Evolutionary conservation across 2,113 vertebrate genomes (phyloP), one percentile per base, ranked within the genome.

Genomic region (Pitta sordida): DNA sequence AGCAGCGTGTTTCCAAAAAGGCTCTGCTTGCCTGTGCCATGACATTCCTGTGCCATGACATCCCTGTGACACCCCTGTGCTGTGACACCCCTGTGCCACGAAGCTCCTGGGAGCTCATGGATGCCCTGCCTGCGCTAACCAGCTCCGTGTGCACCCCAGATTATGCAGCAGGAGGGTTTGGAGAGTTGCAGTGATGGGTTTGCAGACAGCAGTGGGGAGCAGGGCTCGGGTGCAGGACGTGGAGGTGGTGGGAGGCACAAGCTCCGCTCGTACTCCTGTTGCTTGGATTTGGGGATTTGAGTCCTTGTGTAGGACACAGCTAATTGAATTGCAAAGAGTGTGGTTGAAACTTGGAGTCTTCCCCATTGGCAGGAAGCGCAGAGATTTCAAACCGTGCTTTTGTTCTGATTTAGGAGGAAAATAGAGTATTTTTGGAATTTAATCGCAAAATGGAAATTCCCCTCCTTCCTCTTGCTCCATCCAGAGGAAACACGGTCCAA

Each of bases 291-390:
- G 60, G 53, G 8, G 34, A 41, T 77, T 89, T 65, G 0, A 24
- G 86, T 68, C 62, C 81, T 56, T 56, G 53, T 53, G 52, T 71
- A 5, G 69, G 78, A 69, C 3, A 1, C 46, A 74, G 59, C 78
- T 96, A n/a, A 96, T 94, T 94, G 90, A 87, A 30, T 93, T 95
- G 95, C 90, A 51, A 19, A 83, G 90, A 88, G 59, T 5, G 88
- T 51, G 79, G 90, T 51, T 81, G 88, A 85, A 88, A 81, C 56
- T 96, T 91, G 94, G 95, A 95, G 67, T 36, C 85, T 70, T 70
- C 90, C 88, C 80, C 8, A 1, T 52, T 92, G 93, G 90, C 93
- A 95, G 93, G 92, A 96, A 96, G 80, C 3, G 0, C 64, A 18
- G 92, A 67, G 80, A 60, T 77, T 88, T 95, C 92, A 94, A 92